phyloP scores from a whole-genome alignment of 1,140 invertebrate genomes.

The Dufourea novaeangliae region DNA sequence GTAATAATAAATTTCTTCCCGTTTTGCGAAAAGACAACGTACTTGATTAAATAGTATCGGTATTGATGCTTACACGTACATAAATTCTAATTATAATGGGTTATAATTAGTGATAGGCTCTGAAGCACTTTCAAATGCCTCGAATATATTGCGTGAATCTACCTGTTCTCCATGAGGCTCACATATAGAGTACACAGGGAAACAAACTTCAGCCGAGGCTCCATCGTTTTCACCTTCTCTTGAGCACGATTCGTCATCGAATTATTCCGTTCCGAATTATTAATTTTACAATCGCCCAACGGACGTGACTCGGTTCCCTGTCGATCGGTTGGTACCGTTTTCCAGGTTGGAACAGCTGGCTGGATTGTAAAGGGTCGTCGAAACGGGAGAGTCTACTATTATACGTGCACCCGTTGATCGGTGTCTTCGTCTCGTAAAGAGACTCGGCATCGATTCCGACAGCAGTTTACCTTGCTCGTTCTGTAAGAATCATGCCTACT shows the following conservation, averaged over 20 bases:
- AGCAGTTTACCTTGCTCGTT: slow-evolving; percentile 18
- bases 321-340: too few relatives aligned
- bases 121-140: too few relatives aligned
- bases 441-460: slow-evolving; percentile 6
- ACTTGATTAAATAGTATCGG: too few relatives aligned
- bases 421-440: slow-evolving; percentile 29
- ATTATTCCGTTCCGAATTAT: slow-evolving; percentile 44
- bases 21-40: background rate
- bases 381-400: slow-evolving; percentile 51
- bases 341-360: slow-evolving; percentile 56
- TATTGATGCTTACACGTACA: too few relatives aligned
- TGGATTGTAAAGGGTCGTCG: slow-evolving; percentile 53
- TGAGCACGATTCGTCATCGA: slow-evolving; percentile 15
- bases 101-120: too few relatives aligned
- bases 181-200: background rate
- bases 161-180: background rate
- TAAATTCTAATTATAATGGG: too few relatives aligned
- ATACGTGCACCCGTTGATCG: slow-evolving; percentile 55
- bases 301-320: slow-evolving; percentile 47
- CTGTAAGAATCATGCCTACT: slow-evolving; percentile 50
- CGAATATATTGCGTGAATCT: too few relatives aligned
- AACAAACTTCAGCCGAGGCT: background rate
- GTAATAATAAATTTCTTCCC: background rate
- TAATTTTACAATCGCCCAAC: slow-evolving; percentile 54
- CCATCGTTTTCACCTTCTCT: slow-evolving; percentile 2